Evolutionary conservation across 2,888 invertebrate species (phyloP), one percentile per base, ranked within the genome.

Genomic region (Drosophila yooni): DNA sequence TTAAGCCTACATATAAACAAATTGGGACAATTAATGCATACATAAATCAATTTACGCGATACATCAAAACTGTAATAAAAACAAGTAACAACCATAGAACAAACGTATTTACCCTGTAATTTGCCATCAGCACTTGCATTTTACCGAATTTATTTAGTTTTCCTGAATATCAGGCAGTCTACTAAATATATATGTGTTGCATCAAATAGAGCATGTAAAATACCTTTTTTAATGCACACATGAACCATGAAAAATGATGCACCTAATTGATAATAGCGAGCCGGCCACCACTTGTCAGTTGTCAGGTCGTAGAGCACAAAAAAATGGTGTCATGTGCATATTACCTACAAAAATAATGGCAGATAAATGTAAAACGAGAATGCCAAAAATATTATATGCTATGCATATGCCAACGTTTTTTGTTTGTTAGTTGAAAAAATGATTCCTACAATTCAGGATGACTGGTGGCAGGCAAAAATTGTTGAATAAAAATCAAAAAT

Each of bases 251-350:
- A 82, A 78, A 79, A 64, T 58, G 54, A 54, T 59, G 33, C n/a
- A 38, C 57, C 81, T 86, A 88, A 88, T 86, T 81, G 88, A 27
- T 56, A 54, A 51, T 50, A 56, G 43, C 65, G 60, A 69, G 43
- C 40, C 40, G 50, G 15, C 51, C 38, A 69, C 57, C 73, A 70
- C 52, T 63, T 69, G 60, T 51, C 78, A 73, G 74, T 83, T 86
- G 74, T 78, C 78, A 68, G 74, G 66, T 76, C 72, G 76, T 88
- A 65, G 73, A 83, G 62, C 60, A 43, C 21, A 60, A 48, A 53
- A 51, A 74, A 75, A 58, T 57, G 18, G 58, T 27, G 70, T 25
- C 54, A 74, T 75, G 73, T 88, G 78, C 72, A 74, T 77, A 66
- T 74, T 60, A 60, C 70, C 73, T 64, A 53, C 29, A 46, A 64